Conservation (phyloP, 2,888 invertebrate species). For the Drosophila barbarae region DNA sequence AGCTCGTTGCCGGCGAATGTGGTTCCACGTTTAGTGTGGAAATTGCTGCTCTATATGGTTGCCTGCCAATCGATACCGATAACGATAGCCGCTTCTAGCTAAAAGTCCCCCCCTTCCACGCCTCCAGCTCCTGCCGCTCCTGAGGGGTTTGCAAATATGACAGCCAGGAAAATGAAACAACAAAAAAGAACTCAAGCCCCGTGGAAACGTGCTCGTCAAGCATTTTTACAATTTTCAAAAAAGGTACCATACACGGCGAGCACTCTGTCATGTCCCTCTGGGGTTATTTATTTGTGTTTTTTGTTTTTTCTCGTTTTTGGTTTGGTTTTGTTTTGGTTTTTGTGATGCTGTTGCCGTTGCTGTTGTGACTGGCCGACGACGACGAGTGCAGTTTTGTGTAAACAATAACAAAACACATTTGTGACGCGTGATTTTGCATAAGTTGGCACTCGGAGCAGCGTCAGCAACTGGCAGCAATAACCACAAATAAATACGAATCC, state of each 20-base stretch:
- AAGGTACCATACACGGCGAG: slow-evolving; percentile 44
- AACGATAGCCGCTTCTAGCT: slow-evolving; percentile 28
- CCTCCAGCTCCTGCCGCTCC: slow-evolving; percentile 10
- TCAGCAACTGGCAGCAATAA: slow-evolving; percentile 34
- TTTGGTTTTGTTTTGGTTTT: slow-evolving; percentile 31
- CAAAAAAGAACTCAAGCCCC: slow-evolving; percentile 31
- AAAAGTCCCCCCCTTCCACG: slow-evolving; percentile 3
- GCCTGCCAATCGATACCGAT: slow-evolving; percentile 33
- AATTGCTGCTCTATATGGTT: slow-evolving; percentile 54
- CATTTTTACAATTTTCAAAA: slow-evolving; percentile 70
- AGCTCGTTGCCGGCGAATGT: slow-evolving; percentile 12
- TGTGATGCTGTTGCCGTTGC: slow-evolving; percentile 32
- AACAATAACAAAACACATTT: slow-evolving; percentile 75
- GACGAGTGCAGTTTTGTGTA: slow-evolving; percentile 66
- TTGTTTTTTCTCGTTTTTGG: slow-evolving; percentile 18
- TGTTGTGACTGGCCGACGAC: slow-evolving; percentile 28
- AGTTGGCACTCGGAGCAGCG: slow-evolving; percentile 55
- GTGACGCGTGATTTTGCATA: slow-evolving; percentile 75
- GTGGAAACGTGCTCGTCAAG: slow-evolving; percentile 67
- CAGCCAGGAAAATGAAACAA: background rate
- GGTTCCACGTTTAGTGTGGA: slow-evolving; percentile 50
- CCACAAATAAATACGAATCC: slow-evolving; percentile 36
- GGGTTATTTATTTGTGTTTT: slow-evolving; percentile 58
- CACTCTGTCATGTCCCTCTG: slow-evolving; percentile 27
- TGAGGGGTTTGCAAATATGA: slow-evolving; percentile 33